Base-by-base conservation (phyloP, 2,797 vertebrate genomes). In the Eidolon dupreanum region DNA sequence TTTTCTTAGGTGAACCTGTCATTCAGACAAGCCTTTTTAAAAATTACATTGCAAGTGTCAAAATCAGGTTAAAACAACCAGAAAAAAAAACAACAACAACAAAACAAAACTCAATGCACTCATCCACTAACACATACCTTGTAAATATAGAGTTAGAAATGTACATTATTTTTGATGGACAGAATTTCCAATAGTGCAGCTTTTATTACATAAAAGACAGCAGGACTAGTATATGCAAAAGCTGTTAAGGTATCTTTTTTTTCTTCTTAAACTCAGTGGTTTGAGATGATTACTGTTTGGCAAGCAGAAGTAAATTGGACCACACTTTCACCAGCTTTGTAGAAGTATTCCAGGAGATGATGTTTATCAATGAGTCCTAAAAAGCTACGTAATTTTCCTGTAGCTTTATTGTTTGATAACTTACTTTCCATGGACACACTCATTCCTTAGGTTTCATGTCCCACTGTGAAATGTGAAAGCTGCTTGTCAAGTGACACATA, bases 61-160 rank as follows among this genome's bases (percentile, higher is more conserved):
- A 96, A 95, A 81, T 90, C 92, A 95, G 38, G 63, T 96, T 94
- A 90, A 96, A 94, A 93, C 87, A 96, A 84, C 53, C 17, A 92
- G 71, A 81, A 93, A 91, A 33, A 33, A 33, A 33, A 33, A 33
- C 33, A 33, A 33, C 33, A 33, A 33, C 33, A 89, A 83, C 20
- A 71, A 92, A 90, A 63, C 41, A 73, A 81, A 93, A 75, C 22
- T 87, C 10, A 66, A 87, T 79, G 49, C n/a, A 77, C 75, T 36
- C 36, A 73, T 51, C 49, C 26, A 77, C 81, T 87, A 96, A 85
- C 51, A 93, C 13, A 79, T 38, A 22, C 46, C 78, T 93, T 86
- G 41, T 84, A 97, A 96, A 84, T 84, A 93, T 0, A 59, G 33
- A 86, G 13, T 10, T 83, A 66, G n/a, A 70, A 79, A 89, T 46